Conservation (phyloP, 92 coral and sea anemone species). For the Siderastrea radians region DNA sequence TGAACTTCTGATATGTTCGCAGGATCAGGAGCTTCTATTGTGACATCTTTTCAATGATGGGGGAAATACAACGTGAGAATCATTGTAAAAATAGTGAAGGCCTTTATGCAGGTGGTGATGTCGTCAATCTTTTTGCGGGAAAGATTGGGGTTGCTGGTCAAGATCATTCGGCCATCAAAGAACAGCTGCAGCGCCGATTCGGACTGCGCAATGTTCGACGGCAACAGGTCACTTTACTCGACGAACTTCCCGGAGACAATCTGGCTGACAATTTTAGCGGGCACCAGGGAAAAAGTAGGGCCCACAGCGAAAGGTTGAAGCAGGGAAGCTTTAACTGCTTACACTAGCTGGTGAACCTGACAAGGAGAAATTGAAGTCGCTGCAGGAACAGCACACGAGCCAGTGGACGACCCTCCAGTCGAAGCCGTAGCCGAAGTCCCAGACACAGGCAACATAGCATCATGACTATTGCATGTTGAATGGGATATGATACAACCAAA, state of each 20-base stretch:
- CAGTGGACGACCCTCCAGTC: too few species aligned
- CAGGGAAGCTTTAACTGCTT: too few species aligned
- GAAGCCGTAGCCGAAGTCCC: too few species aligned
- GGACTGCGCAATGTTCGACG: not conserved
- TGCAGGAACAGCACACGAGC: too few species aligned
- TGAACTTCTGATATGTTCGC: slow-evolving; percentile 53
- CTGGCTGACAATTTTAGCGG: not conserved
- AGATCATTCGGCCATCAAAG: not conserved
- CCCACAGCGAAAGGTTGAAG: not conserved
- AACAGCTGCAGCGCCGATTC: not conserved
- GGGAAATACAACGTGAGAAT: not conserved
- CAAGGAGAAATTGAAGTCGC: too few species aligned
- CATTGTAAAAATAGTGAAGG: not conserved
- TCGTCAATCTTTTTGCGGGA: not conserved
- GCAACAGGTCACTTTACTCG: not conserved
- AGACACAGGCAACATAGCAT: too few species aligned
- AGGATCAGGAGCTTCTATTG: slow-evolving; percentile 32
- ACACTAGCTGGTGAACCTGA: too few species aligned
- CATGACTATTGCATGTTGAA: too few species aligned
- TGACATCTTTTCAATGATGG: not conserved
- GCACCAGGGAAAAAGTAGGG: not conserved
- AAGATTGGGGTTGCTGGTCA: not conserved
- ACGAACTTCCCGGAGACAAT: not conserved
- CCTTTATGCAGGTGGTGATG: not conserved
- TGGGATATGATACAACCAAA: too few species aligned